Evolutionary conservation across 2,888 invertebrate species (phyloP).

Genomic region (Nysson spinosus): DNA sequence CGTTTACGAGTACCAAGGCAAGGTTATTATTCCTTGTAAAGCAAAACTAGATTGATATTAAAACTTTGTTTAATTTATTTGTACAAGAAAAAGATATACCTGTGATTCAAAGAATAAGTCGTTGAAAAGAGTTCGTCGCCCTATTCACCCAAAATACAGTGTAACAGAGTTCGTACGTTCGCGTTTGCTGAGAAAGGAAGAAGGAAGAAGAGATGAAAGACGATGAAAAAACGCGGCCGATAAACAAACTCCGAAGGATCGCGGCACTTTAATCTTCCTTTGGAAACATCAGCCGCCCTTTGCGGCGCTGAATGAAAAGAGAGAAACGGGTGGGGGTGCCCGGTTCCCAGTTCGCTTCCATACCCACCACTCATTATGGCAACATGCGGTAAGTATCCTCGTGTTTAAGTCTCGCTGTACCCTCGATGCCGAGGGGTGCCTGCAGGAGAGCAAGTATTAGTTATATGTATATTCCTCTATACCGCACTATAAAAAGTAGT

Average conservation of each 20-base stretch:
- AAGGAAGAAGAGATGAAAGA: conserved; percentile 18
- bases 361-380: conserved; percentile 72
- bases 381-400: conserved; percentile 74
- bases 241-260: conserved; percentile 71
- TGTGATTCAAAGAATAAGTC: not conserved
- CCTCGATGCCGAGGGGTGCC: conserved; percentile 52
- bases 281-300: conserved; percentile 63
- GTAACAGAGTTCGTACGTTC: too few relatives aligned
- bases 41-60: too few relatives aligned
- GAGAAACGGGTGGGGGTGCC: conserved; percentile 22
- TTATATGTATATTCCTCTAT: conserved; percentile 36
- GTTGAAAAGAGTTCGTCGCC: conserved; percentile 2
- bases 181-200: conserved; percentile 10
- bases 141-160: not conserved
- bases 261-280: conserved; percentile 74
- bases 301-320: conserved; percentile 62
- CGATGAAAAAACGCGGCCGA: conserved; percentile 62
- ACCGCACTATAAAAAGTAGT: conserved; percentile 48
- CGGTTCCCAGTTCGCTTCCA: not conserved
- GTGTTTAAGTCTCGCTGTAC: conserved; percentile 64
- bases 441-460: conserved; percentile 33
- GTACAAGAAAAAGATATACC: not conserved
- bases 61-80: too few relatives aligned
- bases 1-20: too few relatives aligned
- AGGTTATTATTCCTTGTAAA: too few relatives aligned